Conservation (phyloP, 2,113 vertebrate genomes). For the Sylvilagus bachmani region DNA sequence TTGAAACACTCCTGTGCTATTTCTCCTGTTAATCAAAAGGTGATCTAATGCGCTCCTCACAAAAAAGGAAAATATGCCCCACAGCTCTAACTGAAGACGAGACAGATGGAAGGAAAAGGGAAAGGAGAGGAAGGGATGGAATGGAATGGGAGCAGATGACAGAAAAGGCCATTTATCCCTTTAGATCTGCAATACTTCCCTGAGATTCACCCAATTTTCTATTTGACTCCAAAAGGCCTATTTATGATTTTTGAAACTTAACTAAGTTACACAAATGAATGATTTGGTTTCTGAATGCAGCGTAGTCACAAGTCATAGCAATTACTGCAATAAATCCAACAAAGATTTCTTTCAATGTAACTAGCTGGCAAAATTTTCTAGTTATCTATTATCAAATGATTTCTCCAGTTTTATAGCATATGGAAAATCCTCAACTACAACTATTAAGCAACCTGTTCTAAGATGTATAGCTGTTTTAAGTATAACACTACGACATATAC, state of each 20-base stretch:
- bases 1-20: background rate
- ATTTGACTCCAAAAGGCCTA: conserved; percentile 1
- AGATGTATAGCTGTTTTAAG: background rate
- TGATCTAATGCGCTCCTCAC: conserved; percentile 3
- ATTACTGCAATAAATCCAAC: background rate
- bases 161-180: background rate
- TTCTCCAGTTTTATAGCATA: background rate
- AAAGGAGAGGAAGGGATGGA: background rate
- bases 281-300: background rate
- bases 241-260: background rate
- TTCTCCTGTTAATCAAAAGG: conserved; percentile 37
- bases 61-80: background rate
- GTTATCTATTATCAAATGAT: background rate
- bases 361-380: background rate
- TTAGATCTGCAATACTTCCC: background rate
- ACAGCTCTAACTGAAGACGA: background rate
- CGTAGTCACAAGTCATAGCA: conserved; percentile 25
- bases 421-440: background rate
- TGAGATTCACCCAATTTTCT: background rate
- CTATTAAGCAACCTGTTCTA: background rate
- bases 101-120: background rate
- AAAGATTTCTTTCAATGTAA: background rate
- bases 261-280: background rate
- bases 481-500: background rate
- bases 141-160: background rate